phyloP scores from a whole-genome alignment of 2,113 vertebrate genomes.

The Chaetops frenatus region DNA sequence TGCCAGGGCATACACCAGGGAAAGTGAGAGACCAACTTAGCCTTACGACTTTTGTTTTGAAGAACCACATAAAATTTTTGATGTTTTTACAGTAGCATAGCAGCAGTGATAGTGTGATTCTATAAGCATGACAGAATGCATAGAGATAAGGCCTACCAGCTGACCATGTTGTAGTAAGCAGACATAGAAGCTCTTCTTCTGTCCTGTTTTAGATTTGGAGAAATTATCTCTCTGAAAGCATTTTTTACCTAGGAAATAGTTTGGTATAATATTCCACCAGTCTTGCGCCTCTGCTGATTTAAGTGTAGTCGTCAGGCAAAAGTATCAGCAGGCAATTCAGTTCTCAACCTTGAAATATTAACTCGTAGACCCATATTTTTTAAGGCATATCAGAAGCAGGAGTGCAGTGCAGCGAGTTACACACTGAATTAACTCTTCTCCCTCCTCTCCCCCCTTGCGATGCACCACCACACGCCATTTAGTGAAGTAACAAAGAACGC shows the following conservation, averaged over 20 bases:
- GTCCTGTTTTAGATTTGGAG: not conserved
- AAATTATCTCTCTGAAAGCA: not conserved
- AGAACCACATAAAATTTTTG: not conserved
- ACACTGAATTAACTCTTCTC: not conserved
- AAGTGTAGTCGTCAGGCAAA: not conserved
- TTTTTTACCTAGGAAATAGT: not conserved
- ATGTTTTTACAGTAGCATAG: not conserved
- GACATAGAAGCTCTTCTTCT: not conserved
- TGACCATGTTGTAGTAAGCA: not conserved
- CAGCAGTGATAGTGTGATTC: not conserved
- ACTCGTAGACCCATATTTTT: fast-evolving
- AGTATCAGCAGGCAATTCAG: not conserved
- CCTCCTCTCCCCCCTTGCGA: not conserved
- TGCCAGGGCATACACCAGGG: not conserved
- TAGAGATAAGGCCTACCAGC: not conserved
- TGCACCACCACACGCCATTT: conserved; percentile 19
- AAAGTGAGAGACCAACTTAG: not conserved
- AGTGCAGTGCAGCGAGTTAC: not conserved
- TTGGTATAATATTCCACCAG: not conserved
- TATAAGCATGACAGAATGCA: not conserved
- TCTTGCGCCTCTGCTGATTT: not conserved
- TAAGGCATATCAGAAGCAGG: not conserved
- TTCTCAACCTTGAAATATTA: not conserved
- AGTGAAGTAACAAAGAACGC: not conserved
- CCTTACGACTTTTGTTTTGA: not conserved